Evolutionary conservation across 2,888 invertebrate genomes (phyloP).

Genomic region (Nomada ruficornis): DNA sequence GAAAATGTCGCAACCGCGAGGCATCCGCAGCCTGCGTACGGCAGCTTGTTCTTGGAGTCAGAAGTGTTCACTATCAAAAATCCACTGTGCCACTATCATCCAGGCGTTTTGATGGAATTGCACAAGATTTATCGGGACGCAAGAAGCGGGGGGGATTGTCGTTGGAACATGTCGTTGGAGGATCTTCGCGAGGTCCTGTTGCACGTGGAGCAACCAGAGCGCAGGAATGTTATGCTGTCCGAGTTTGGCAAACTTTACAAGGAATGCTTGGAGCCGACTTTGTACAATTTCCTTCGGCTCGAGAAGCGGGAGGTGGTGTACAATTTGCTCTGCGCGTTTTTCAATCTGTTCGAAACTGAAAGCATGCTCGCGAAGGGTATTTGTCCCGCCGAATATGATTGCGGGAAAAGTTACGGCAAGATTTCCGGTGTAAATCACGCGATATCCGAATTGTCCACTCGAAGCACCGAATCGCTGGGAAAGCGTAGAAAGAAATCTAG

Average conservation of each 20-base stretch:
- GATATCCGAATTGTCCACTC: too few species aligned
- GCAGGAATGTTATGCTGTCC: conserved; percentile 43
- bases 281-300: not conserved
- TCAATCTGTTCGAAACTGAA: conserved; percentile 72
- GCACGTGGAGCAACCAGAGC: conserved; percentile 45
- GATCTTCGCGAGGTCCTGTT: conserved; percentile 70
- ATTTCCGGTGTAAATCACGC: too few species aligned
- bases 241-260: conserved; percentile 63
- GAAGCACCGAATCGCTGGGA: too few species aligned
- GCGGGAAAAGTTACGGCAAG: not conserved
- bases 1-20: conserved; percentile 19
- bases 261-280: conserved; percentile 53
- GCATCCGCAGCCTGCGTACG: conserved; percentile 58
- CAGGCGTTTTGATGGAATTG: conserved; percentile 61
- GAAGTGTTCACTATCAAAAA: conserved; percentile 74
- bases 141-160: not conserved
- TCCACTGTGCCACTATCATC: conserved; percentile 68
- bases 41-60: conserved; percentile 65
- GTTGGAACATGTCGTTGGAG: conserved; percentile 72
- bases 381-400: conserved; percentile 9
- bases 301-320: conserved; percentile 63
- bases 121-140: conserved; percentile 57
- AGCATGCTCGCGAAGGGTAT: conserved; percentile 51
- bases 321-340: conserved; percentile 69
- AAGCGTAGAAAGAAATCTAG: too few species aligned